Conservation (phyloP, 2,113 vertebrate genomes). For the Cyprinodon brontotheroides region DNA sequence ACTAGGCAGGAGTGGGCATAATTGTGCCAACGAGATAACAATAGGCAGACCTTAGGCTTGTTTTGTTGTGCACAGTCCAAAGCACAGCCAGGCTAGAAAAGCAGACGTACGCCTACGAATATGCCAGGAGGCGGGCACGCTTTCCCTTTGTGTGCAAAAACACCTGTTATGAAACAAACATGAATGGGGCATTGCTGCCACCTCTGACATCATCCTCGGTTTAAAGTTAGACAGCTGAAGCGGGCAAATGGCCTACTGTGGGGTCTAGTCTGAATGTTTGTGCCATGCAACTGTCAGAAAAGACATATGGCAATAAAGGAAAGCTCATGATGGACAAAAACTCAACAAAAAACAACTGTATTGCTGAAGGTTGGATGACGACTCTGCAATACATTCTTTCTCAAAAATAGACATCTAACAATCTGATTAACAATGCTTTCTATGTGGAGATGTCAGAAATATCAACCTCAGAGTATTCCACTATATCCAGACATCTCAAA, state of each 20-base stretch:
- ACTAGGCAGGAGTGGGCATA: conserved; percentile 50
- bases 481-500: no score
- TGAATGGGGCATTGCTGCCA: conserved; percentile 42
- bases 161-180: conserved; percentile 67
- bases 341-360: conserved; percentile 24
- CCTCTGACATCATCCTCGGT: conserved; percentile 44
- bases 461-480: not conserved
- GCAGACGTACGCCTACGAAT: conserved; percentile 24
- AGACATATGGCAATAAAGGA: conserved; percentile 43
- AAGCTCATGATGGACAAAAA: conserved; percentile 10
- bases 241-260: conserved; percentile 41
- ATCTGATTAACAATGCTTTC: not conserved
- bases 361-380: conserved; percentile 23
- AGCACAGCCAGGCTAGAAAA: conserved; percentile 48
- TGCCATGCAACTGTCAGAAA: conserved; percentile 19
- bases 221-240: conserved; percentile 57
- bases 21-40: conserved; percentile 83
- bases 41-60: conserved; percentile 71
- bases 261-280: not conserved
- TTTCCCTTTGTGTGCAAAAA: conserved; percentile 59
- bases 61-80: conserved; percentile 72
- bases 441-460: not conserved
- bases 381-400: not conserved
- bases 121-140: conserved; percentile 30
- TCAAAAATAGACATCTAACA: not conserved